A percentile compares a stretch with the other conserved stretches of the same genome.
Evolutionary conservation across 2,797 vertebrate genomes (phyloP).

Genomic region (Brachyrhaphis roseni): DNA sequence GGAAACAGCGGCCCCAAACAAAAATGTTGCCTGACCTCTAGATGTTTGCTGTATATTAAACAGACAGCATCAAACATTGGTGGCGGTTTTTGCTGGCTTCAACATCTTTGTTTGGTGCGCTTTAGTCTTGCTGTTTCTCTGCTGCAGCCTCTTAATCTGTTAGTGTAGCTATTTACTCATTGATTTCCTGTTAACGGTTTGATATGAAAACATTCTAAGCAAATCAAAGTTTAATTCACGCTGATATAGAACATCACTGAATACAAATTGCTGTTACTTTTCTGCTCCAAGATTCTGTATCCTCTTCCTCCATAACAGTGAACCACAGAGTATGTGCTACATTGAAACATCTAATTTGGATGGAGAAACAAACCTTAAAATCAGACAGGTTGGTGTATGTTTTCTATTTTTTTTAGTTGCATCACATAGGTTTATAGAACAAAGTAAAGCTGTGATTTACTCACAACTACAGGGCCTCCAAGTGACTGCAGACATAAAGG

Average conservation of each 20-base stretch:
- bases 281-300: conserved; percentile 32
- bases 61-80: conserved; percentile 9
- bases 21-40: conserved; percentile 49
- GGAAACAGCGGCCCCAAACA: conserved; percentile 56
- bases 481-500: conserved; percentile 90
- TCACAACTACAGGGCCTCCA: conserved; percentile 86
- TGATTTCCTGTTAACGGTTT: neutral
- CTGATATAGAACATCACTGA: neutral
- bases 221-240: conserved; percentile 3
- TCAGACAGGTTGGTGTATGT: conserved; percentile 88
- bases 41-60: conserved; percentile 24
- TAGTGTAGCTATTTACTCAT: neutral
- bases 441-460: conserved; percentile 9
- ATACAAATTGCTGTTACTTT: neutral
- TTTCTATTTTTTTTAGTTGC: neutral
- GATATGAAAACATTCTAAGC: neutral
- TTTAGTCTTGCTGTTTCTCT: conserved; percentile 14
- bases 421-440: neutral
- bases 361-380: conserved; percentile 99
- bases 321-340: conserved; percentile 99
- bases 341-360: conserved; percentile 99
- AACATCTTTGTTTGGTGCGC: conserved; percentile 58
- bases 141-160: neutral
- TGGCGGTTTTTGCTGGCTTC: conserved; percentile 16
- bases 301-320: conserved; percentile 80